Conservation (phyloP, 2,888 invertebrate species). For the Altica lythri region DNA sequence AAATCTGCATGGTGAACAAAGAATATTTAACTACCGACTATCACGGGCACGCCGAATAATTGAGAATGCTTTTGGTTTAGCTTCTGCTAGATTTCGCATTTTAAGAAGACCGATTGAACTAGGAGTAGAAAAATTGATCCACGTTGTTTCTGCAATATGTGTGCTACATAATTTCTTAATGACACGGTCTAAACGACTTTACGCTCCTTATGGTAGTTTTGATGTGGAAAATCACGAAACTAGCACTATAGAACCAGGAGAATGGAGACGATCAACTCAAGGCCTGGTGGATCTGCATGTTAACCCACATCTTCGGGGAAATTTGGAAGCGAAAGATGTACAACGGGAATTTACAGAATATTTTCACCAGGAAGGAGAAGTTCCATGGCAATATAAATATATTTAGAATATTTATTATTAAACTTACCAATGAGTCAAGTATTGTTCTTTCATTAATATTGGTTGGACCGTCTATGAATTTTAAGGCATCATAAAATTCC, state of each 20-base stretch:
- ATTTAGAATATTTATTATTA: background rate
- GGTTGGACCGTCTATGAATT: background rate
- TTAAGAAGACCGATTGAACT: background rate
- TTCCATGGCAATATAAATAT: background rate
- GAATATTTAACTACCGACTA: constrained; percentile 16
- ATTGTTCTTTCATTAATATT: background rate
- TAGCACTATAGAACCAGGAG: background rate
- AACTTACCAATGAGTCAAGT: background rate
- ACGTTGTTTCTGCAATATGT: background rate
- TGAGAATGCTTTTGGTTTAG: no score
- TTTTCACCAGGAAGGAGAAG: background rate
- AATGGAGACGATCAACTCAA: background rate
- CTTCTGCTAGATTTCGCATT: no score
- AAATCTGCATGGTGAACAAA: constrained; percentile 14
- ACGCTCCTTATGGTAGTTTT: background rate
- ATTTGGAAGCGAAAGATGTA: background rate
- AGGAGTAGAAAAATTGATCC: background rate
- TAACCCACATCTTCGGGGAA: background rate
- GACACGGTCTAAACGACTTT: background rate
- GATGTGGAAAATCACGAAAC: background rate
- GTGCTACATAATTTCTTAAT: background rate
- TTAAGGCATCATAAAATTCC: background rate
- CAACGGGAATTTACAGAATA: background rate
- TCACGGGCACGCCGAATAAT: constrained; percentile 11
- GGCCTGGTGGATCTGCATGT: background rate